These are phyloP conservation scores for Lacerta bilineata DNA, from an alignment of 2,797 vertebrate genomes.

Conservation along the genomic window DNA sequence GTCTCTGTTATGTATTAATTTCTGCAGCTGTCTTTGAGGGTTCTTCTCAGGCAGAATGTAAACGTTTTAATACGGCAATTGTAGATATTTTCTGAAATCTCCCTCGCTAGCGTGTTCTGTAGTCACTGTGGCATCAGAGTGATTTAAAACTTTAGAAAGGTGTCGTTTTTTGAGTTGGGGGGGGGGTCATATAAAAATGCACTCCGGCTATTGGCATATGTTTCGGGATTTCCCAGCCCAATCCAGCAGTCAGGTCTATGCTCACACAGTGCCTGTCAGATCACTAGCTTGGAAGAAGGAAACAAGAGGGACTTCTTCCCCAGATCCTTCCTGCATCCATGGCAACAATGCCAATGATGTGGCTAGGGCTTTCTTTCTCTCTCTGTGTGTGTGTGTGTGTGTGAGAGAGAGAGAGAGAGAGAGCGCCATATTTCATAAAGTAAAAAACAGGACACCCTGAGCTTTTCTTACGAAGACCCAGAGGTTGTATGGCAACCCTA, in stretches of 20 bases:
- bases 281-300: not conserved
- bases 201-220: no score
- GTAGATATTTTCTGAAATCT: not conserved
- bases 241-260: no score
- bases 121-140: not conserved
- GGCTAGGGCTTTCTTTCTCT: no score
- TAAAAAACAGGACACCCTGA: no score
- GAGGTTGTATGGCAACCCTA: not conserved
- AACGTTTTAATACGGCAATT: not conserved
- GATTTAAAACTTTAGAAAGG: no score
- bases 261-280: not conserved
- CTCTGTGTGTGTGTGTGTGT: no score
- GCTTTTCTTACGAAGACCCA: no score
- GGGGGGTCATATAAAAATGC: no score
- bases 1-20: not conserved
- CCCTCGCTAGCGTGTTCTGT: not conserved
- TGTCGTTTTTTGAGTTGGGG: no score
- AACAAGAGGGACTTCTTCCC: not conserved
- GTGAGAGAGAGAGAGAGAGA: no score
- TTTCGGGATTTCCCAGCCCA: no score
- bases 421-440: no score
- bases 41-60: not conserved
- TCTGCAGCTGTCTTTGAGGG: not conserved
- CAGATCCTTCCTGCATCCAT: not conserved
- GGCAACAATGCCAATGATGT: not conserved